These are phyloP conservation scores for Heliopora coerulea DNA, from an alignment of 92 coral and sea anemone species.

Conservation along the genomic window DNA sequence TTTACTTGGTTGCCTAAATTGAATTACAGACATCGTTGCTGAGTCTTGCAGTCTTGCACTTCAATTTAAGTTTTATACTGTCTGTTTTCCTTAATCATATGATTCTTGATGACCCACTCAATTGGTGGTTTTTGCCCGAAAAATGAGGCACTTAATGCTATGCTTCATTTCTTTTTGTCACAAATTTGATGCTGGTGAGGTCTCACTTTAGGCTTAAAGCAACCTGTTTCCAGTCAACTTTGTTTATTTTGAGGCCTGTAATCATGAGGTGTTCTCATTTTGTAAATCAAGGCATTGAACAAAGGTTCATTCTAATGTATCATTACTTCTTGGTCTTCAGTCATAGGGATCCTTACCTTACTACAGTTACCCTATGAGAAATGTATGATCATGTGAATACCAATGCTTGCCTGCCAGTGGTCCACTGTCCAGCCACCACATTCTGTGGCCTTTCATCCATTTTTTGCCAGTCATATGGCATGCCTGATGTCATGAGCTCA, in stretches of 20 bases:
- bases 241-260: too few species aligned
- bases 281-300: not conserved
- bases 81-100: too few species aligned
- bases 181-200: too few species aligned
- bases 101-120: too few species aligned
- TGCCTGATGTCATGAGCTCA: not conserved
- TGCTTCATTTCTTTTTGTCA: too few species aligned
- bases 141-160: too few species aligned
- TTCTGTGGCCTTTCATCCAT: conserved; percentile 21
- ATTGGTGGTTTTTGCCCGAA: not conserved
- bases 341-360: conserved; percentile 15
- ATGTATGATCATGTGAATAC: conserved; percentile 15
- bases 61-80: too few species aligned
- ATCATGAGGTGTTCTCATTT: not conserved
- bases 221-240: too few species aligned
- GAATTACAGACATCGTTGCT: too few species aligned
- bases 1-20: too few species aligned
- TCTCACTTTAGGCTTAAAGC: too few species aligned
- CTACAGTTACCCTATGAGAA: conserved; percentile 32
- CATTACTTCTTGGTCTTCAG: conserved; percentile 36
- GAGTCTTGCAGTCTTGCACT: too few species aligned
- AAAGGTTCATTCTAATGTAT: conserved; percentile 7
- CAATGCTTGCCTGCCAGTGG: conserved; percentile 31
- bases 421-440: conserved; percentile 31
- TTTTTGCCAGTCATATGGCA: not conserved